These are phyloP conservation scores for Dasypolia templi DNA, from an alignment of 2,888 invertebrate genomes.

Conservation along the genomic window DNA sequence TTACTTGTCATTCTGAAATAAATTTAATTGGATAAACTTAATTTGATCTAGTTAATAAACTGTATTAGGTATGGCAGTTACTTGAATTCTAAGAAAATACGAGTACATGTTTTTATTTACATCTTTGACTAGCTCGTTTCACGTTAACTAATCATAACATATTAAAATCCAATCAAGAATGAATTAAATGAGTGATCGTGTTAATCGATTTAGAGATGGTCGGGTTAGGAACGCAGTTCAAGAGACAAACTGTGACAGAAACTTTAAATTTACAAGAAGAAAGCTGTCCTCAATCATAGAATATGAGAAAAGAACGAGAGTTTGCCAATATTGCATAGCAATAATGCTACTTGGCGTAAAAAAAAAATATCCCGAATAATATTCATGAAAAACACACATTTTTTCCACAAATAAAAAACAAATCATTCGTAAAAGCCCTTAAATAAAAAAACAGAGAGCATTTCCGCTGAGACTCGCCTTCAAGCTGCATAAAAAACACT, in stretches of 20 bases:
- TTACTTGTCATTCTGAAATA: not conserved
- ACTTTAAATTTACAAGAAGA: not conserved
- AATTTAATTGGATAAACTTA: not conserved
- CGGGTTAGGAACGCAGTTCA: not conserved
- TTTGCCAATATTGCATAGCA: not conserved
- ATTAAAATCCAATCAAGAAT: not conserved
- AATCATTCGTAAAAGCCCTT: not conserved
- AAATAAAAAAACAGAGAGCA: not conserved
- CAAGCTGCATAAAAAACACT: constrained; percentile 10
- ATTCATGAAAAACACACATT: not conserved
- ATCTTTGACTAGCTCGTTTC: not conserved
- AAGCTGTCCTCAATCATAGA: not conserved
- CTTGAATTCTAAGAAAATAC: not conserved
- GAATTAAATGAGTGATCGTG: not conserved
- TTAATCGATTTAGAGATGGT: not conserved
- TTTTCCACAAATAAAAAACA: not conserved
- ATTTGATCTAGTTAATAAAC: not conserved
- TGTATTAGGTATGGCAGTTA: not conserved
- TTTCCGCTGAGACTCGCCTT: constrained; percentile 3
- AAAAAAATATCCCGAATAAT: not conserved
- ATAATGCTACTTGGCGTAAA: not conserved
- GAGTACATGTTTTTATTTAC: not conserved
- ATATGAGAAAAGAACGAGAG: not conserved
- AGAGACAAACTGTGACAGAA: not conserved
- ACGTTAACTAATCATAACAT: not conserved